A percentile compares a stretch with the other conserved stretches of the same genome.
Evolutionary conservation across 2,888 invertebrate genomes (phyloP).

Genomic region (Cerastis leucographa): DNA sequence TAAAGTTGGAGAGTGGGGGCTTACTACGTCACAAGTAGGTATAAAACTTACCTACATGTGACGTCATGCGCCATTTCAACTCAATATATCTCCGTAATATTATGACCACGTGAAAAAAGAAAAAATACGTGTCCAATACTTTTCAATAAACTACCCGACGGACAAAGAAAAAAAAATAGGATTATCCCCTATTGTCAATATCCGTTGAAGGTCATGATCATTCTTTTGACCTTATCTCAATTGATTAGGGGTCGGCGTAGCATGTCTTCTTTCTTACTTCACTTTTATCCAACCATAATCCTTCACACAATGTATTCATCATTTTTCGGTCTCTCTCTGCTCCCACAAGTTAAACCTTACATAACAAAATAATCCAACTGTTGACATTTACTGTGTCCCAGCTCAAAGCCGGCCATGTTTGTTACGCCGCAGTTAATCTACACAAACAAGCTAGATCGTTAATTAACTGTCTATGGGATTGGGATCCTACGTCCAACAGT

Average conservation of each 20-base stretch:
- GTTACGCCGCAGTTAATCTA: constrained; percentile 10
- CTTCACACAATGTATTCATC: not conserved
- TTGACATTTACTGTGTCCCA: constrained; percentile 3
- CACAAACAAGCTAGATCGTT: constrained; percentile 8
- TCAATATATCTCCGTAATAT: no score
- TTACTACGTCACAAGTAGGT: no score
- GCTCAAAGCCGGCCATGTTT: constrained; percentile 13
- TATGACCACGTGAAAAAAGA: no score
- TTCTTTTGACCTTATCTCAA: not conserved
- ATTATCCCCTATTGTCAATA: no score
- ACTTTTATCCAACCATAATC: not conserved
- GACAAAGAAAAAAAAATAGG: no score
- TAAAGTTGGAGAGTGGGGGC: no score
- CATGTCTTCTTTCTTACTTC: not conserved
- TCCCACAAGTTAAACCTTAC: not conserved
- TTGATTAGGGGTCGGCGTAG: not conserved
- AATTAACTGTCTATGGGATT: constrained; percentile 18
- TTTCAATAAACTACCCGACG: no score
- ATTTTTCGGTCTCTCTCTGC: not conserved
- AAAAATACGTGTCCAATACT: no score
- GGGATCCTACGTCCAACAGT: constrained; percentile 6
- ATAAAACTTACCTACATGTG: no score
- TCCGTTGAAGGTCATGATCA: not conserved
- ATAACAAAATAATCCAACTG: not conserved
- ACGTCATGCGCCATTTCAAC: no score